Base-by-base conservation (phyloP, 2,113 vertebrate genomes). In the Micronycteris hirsuta region DNA sequence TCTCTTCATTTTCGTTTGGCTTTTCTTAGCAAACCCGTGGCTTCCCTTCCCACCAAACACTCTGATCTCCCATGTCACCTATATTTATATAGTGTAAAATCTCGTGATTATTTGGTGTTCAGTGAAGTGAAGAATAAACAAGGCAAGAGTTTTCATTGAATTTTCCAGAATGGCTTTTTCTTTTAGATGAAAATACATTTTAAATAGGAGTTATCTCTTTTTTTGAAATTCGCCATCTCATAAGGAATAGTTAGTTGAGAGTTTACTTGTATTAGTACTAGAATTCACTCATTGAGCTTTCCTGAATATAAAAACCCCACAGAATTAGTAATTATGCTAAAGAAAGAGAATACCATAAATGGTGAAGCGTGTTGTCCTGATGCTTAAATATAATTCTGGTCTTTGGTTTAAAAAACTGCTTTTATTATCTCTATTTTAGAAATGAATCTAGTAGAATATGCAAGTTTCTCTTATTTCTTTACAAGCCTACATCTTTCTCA, bases 391-490 rank as follows among this genome's bases (percentile, higher is more conserved):
- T 86, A 93, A 80, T 94, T 63, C 43, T 47, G 36, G 63, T 2
- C 7, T 84, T 95, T 49, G 11, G 31, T 89, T 95, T 92, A 15
- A 85, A 95, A 95, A 96, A 73, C 22, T 88, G 16, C 5, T 89
- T 92, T 86, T 94, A 95, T 82, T 73, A 70, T 86, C 63, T 93
- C 52, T 90, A n/a, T 41, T 91, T 98, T 95, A 89, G 81, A 97
- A 97, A 97, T 86, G 15, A 33, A 15, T 86, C 33, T 89, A 76
- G 24, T 78, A 96, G 87, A 96, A 77, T 93, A 96, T 93, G 41
- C 91, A 95, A 94, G 80, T 84, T 95, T 38, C 7, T 93, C 49
- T 63, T 58, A 81, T 96, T 97, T 97, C 65, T 96, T 97, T 96
- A 76, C 91, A 93, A 93, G 31, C 38, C 26, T 38, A 93, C 58